These are phyloP conservation scores for Melikaiella ostensackeni DNA, from an alignment of 2,888 invertebrate species.

Conservation along the genomic window DNA sequence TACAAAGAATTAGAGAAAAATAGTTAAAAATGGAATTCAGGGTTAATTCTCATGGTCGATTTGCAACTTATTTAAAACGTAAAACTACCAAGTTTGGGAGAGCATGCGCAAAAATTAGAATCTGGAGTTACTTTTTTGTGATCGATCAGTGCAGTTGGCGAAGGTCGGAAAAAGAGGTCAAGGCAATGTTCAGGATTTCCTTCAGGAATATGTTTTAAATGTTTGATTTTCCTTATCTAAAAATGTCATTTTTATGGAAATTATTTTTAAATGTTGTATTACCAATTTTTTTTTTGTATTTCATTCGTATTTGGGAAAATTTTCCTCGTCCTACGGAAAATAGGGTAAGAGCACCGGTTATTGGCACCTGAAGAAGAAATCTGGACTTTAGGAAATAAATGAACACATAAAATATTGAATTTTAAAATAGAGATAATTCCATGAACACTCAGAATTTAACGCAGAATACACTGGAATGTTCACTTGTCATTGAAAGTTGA, in stretches of 20 bases:
- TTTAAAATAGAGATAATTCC: too few relatives aligned
- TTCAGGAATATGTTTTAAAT: background rate
- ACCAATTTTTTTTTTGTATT: too few relatives aligned
- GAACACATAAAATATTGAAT: too few relatives aligned
- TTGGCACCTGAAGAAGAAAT: too few relatives aligned
- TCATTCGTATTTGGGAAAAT: too few relatives aligned
- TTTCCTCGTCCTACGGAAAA: too few relatives aligned
- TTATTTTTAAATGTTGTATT: background rate
- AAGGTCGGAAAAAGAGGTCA: slow-evolving; percentile 27
- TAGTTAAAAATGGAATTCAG: background rate
- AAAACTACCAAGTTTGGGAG: background rate
- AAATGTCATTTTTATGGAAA: background rate
- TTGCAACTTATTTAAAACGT: background rate
- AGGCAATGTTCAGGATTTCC: slow-evolving; percentile 14
- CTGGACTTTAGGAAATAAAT: too few relatives aligned
- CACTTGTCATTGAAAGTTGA: too few relatives aligned
- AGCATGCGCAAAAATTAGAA: slow-evolving; percentile 17
- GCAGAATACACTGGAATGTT: too few relatives aligned
- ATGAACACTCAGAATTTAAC: too few relatives aligned
- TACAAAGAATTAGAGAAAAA: too few relatives aligned
- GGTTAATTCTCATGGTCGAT: background rate
- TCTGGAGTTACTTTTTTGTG: background rate
- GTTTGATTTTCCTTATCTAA: background rate
- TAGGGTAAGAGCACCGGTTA: too few relatives aligned
- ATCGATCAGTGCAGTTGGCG: slow-evolving; percentile 12